Conservation (phyloP, 2,888 invertebrate genomes). For the Drepanosiphum platanoidis region DNA sequence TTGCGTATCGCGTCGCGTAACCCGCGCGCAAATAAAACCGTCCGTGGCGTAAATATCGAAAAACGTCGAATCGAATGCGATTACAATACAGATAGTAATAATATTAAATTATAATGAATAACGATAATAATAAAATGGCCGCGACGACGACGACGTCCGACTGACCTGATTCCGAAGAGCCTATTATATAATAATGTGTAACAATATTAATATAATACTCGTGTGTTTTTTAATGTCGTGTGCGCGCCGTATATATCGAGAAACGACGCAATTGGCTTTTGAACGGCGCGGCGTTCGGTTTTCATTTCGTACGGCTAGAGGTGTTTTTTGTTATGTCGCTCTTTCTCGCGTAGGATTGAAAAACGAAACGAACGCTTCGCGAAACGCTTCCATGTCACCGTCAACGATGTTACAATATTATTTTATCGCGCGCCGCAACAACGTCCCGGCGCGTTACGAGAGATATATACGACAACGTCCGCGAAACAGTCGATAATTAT, state of each 20-base stretch:
- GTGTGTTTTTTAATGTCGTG: too few relatives aligned
- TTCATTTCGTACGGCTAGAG: background rate
- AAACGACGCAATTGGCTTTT: background rate
- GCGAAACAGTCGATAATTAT: too few relatives aligned
- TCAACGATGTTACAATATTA: background rate
- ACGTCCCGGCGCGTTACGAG: too few relatives aligned
- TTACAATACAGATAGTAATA: background rate
- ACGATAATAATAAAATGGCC: too few relatives aligned
- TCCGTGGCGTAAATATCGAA: background rate
- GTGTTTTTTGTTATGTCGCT: background rate
- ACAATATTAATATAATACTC: too few relatives aligned
- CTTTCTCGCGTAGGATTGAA: background rate
- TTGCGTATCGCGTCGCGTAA: too few relatives aligned
- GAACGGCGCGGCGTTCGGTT: background rate
- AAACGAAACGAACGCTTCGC: constrained; percentile 5
- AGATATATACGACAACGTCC: too few relatives aligned
- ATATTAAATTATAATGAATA: too few relatives aligned
- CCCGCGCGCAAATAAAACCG: background rate
- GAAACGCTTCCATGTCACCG: constrained; percentile 4
- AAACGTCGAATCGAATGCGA: background rate
- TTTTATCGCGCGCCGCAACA: background rate
- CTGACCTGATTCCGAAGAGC: constrained; percentile 26
- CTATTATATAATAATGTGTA: too few relatives aligned
- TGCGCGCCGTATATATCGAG: background rate
- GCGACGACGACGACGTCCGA: background rate